These are phyloP conservation scores for Lochmaea crataegi DNA, from an alignment of 2,888 invertebrate genomes.

Conservation along the genomic window DNA sequence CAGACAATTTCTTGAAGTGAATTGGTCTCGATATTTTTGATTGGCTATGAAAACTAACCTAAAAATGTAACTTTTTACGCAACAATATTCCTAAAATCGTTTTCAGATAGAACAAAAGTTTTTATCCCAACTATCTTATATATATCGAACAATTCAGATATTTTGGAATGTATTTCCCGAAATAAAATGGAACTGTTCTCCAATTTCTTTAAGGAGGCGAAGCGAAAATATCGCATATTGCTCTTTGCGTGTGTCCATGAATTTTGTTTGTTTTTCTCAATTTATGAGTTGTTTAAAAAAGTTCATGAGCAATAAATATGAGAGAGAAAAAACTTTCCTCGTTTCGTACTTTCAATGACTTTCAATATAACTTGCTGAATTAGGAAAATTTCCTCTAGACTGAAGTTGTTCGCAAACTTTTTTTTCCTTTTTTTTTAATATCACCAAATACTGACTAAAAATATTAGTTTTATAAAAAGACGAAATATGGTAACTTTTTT, in stretches of 20 bases:
- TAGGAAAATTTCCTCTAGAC: slow-evolving; percentile 22
- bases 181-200: slow-evolving; percentile 17
- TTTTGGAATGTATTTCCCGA: slow-evolving; percentile 24
- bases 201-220: slow-evolving; percentile 18
- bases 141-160: neutral
- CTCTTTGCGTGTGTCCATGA: slow-evolving; percentile 26
- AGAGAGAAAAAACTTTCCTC: slow-evolving; percentile 33
- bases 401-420: neutral
- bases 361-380: slow-evolving; percentile 31
- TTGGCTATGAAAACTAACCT: too few species aligned
- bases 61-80: too few species aligned
- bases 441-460: neutral
- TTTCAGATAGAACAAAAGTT: neutral
- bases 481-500: too few species aligned
- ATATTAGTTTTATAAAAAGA: too few species aligned
- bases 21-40: too few species aligned
- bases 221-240: slow-evolving; percentile 23
- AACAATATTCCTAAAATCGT: neutral
- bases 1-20: too few species aligned
- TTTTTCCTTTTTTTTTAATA: neutral
- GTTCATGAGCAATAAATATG: slow-evolving; percentile 36
- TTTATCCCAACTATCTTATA: neutral
- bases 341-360: slow-evolving; percentile 22
- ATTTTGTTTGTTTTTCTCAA: slow-evolving; percentile 39
- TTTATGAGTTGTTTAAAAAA: slow-evolving; percentile 40